Evolutionary conservation across 2,797 vertebrate species (phyloP).

Genomic region (Intellagama lesueurii): DNA sequence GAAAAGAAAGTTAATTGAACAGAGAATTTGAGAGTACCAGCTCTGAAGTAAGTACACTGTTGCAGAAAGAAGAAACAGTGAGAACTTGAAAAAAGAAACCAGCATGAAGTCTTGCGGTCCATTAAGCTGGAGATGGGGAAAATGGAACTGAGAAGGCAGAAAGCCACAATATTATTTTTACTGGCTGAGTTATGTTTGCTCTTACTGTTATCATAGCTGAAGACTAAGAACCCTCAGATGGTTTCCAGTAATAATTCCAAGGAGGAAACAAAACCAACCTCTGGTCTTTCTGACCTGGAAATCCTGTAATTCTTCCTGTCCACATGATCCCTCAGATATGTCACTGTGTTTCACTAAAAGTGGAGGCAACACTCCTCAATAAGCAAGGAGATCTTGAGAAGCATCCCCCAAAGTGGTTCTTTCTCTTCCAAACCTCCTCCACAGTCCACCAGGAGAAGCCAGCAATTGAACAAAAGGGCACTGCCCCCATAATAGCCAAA

Average conservation of each 20-base stretch:
- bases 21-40: neutral
- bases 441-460: neutral
- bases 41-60: neutral
- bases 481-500: neutral
- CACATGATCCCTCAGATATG: neutral
- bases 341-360: neutral
- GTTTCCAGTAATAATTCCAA: neutral
- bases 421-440: neutral
- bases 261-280: neutral
- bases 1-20: neutral
- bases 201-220: neutral
- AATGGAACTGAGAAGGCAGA: neutral
- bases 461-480: neutral
- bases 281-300: neutral
- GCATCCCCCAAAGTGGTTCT: neutral
- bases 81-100: neutral
- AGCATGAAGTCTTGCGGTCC: neutral
- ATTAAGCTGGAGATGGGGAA: neutral
- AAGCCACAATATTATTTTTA: neutral
- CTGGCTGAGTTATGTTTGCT: neutral
- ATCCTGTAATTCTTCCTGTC: neutral
- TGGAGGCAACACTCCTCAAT: neutral
- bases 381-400: neutral
- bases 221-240: too few relatives aligned
- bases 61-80: neutral